Conservation (phyloP, 2,113 vertebrate genomes). For the Promerops cafer region DNA sequence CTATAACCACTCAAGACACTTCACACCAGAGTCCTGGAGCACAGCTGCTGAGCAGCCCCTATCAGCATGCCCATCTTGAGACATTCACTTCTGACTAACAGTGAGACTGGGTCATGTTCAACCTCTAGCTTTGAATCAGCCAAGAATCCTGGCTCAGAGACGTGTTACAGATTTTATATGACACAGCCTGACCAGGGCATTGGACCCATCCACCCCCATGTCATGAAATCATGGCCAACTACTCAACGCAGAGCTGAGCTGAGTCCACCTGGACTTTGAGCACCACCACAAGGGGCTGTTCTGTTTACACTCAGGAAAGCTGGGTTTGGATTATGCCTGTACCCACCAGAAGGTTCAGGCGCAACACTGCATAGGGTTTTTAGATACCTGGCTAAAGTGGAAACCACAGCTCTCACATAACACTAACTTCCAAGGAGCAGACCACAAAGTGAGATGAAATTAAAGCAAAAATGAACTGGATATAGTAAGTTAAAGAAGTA, state of each 20-base stretch:
- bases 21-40: rapidly evolving
- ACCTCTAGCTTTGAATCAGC: not conserved
- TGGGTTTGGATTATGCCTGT: not conserved
- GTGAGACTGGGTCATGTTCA: rapidly evolving
- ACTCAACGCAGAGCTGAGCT: not conserved
- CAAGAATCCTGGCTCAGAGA: not conserved
- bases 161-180: rapidly evolving
- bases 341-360: not conserved
- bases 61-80: not conserved
- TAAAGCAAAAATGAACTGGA: not conserved
- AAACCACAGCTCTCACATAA: not conserved
- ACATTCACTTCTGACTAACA: not conserved
- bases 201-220: not conserved
- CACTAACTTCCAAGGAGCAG: not conserved
- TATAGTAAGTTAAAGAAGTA: not conserved
- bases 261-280: not conserved
- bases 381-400: not conserved
- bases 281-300: not conserved
- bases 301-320: not conserved
- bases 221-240: not conserved
- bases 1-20: not conserved
- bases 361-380: not conserved
- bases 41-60: not conserved
- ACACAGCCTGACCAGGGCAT: not conserved
- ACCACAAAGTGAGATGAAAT: not conserved